phyloP scores from a whole-genome alignment of 2,797 vertebrate genomes.

The Intellagama lesueurii region DNA sequence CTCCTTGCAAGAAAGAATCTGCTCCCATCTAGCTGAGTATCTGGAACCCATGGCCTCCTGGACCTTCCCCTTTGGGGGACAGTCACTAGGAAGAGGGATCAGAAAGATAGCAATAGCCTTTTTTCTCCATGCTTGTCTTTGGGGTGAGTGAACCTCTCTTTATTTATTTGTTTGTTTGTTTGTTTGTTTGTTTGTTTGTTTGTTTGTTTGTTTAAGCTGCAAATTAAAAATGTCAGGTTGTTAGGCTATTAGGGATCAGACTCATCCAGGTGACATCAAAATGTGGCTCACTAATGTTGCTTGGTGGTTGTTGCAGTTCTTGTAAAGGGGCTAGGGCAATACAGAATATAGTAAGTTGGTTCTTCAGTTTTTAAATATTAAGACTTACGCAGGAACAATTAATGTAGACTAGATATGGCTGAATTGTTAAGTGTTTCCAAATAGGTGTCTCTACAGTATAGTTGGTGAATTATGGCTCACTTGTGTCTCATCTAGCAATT shows the following conservation, averaged over 20 bases:
- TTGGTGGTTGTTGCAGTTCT: neutral
- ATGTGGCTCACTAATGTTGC: neutral
- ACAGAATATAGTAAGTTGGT: neutral
- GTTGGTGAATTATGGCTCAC: neutral
- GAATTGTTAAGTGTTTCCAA: neutral
- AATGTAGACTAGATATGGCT: neutral
- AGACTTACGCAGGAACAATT: neutral
- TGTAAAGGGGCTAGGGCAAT: neutral
- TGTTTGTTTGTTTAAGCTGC: neutral
- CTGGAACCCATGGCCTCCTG: neutral
- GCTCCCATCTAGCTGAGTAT: neutral
- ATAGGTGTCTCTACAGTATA: neutral
- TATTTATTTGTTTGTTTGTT: neutral
- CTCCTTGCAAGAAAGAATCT: conserved; percentile 1
- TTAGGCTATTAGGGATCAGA: neutral
- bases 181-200: too few species aligned
- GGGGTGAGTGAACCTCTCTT: conserved; percentile 23
- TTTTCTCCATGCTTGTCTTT: conserved; percentile 15
- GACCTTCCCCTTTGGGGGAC: neutral
- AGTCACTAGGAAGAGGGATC: neutral
- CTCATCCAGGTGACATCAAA: neutral
- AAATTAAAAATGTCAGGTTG: neutral
- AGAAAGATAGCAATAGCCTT: neutral
- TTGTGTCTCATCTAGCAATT: neutral
- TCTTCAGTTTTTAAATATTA: neutral